Base-by-base conservation (phyloP, 2,888 invertebrate species). In the Tenthredo mesomela region DNA sequence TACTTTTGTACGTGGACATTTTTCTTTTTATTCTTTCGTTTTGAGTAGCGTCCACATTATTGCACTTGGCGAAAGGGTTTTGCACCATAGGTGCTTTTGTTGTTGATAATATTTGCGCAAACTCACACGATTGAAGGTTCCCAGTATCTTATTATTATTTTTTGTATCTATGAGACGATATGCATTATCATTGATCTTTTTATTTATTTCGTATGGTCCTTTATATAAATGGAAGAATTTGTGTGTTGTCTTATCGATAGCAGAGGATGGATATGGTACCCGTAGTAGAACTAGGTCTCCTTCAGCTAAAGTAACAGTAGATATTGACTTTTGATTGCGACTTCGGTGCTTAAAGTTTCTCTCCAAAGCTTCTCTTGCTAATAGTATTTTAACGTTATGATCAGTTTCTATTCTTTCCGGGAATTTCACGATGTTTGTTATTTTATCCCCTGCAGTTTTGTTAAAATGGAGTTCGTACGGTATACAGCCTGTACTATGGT, bases 381-480 rank as follows among this genome's bases (percentile, higher is more conserved):
- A 12, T 43, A 21, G 2, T 12, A 73, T 21, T 47, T 73, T 73
- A 4, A 21, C 25, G 0, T 54, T 33, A n/a, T 33, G 29, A 18
- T 25, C 6, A n/a, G 18, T 21, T 10, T 12, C 21, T 0, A 40
- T 2, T 21, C n/a, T 29, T 29, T 50, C 21, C 6, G 80, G 80
- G 61, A 80, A 80, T 21, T 33, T 18, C 3, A 80, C 15, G 6
- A 80, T 18, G 37, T 61, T n/a, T 5, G 37, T 58, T 1, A 80
- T 58, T 77, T 47, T 6, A n/a, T 50, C 29, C 4, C 12, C 1
- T 54, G 77, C 21, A n/a, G 18, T 12, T n/a, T 12, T 61, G 0
- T 37, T 25, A 29, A 37, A 80, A 29, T 65, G 80, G 15, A 85
- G 43, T 40, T 82, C 85, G 9, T 33, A 29, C 10, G 85, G 85